phyloP scores from a whole-genome alignment of 1,140 invertebrate genomes.

The Copidosoma floridanum region DNA sequence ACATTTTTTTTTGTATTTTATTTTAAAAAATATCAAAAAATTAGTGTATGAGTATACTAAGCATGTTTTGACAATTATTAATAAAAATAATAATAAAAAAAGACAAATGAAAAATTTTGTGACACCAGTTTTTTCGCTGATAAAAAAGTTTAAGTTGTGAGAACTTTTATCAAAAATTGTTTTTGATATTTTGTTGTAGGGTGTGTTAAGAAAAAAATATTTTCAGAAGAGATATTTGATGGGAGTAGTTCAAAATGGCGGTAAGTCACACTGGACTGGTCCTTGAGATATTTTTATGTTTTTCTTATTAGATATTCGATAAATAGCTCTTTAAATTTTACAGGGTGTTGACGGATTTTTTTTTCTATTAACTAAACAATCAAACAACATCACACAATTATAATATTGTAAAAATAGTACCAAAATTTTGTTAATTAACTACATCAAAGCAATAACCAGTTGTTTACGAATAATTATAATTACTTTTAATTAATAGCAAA shows the following conservation, averaged over 20 bases:
- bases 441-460: conserved; percentile 12
- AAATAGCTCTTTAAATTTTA: conserved; percentile 30
- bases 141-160: no score
- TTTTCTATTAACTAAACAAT: conserved; percentile 18
- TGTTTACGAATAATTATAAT: conserved; percentile 21
- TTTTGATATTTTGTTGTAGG: conserved; percentile 21
- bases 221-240: conserved; percentile 53
- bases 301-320: conserved; percentile 23
- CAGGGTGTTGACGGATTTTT: conserved; percentile 36
- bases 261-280: conserved; percentile 47
- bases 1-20: conserved; percentile 22
- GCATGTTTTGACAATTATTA: background rate
- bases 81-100: conserved; percentile 7
- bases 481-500: conserved; percentile 13
- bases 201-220: conserved; percentile 29
- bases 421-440: conserved; percentile 18
- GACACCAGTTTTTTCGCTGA: conserved; percentile 12
- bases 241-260: conserved; percentile 59
- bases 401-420: conserved; percentile 10
- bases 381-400: no score
- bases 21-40: conserved; percentile 8
- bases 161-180: conserved; percentile 4
- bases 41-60: background rate
- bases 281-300: conserved; percentile 29
- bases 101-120: conserved; percentile 19